Evolutionary conservation across 2,797 vertebrate species (phyloP).

Genomic region (Florisuga fusca): DNA sequence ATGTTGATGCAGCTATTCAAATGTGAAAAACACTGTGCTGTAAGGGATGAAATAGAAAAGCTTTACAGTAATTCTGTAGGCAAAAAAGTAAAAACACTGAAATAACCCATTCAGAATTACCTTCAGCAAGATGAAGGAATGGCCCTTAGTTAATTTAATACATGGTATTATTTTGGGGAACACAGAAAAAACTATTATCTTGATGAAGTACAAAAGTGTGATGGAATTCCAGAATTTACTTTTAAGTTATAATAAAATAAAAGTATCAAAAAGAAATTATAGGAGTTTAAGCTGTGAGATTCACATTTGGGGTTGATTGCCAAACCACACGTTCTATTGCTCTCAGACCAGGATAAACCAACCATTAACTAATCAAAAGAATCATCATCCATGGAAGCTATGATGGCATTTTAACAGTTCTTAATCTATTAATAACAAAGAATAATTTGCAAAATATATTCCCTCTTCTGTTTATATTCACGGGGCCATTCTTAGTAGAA

Average conservation of each 20-base stretch:
- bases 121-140: constrained; percentile 71
- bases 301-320: constrained; percentile 61
- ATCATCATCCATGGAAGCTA: constrained; percentile 67
- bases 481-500: constrained; percentile 66
- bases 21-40: constrained; percentile 81
- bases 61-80: constrained; percentile 80
- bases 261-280: constrained; percentile 54
- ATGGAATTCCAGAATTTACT: constrained; percentile 44
- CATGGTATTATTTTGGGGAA: constrained; percentile 12
- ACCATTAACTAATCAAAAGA: constrained; percentile 74
- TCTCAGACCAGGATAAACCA: constrained; percentile 74
- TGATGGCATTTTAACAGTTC: constrained; percentile 71
- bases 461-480: constrained; percentile 67
- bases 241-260: constrained; percentile 58
- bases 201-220: constrained; percentile 30
- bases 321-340: constrained; percentile 67
- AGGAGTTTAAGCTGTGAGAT: constrained; percentile 62
- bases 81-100: constrained; percentile 80
- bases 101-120: constrained; percentile 78
- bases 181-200: constrained; percentile 28
- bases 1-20: constrained; percentile 86
- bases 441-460: constrained; percentile 73
- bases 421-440: constrained; percentile 70
- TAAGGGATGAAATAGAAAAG: constrained; percentile 83
- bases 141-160: constrained; percentile 65